phyloP scores from a whole-genome alignment of 2,888 invertebrate genomes.

The Protonemura montana region DNA sequence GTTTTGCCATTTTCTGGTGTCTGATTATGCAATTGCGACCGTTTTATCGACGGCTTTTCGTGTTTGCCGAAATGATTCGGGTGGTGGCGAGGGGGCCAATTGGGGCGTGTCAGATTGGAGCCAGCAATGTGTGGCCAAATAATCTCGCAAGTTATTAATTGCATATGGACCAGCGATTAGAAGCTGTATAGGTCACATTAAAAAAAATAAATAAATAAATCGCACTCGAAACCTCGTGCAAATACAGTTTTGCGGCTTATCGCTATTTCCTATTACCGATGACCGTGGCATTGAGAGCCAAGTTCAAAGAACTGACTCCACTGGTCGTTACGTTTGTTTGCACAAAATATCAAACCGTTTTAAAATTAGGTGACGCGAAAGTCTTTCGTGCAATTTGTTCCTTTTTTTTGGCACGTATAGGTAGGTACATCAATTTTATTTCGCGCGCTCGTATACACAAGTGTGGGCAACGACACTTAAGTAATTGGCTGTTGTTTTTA shows the following conservation, averaged over 20 bases:
- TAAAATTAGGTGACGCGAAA: too few relatives aligned
- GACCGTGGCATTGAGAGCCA: neutral
- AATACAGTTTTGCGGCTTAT: neutral
- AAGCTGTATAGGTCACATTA: neutral
- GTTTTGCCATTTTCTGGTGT: neutral
- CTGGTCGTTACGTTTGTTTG: neutral
- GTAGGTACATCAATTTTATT: neutral
- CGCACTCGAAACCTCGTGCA: neutral
- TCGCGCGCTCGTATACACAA: neutral
- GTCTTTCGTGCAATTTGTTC: too few relatives aligned
- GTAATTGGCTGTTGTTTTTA: neutral
- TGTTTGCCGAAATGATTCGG: too few relatives aligned
- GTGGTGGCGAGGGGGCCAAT: too few relatives aligned
- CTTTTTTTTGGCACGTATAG: neutral
- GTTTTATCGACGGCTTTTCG: too few relatives aligned
- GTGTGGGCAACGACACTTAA: neutral
- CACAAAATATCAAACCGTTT: too few relatives aligned
- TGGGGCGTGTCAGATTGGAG: neutral
- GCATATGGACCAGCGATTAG: neutral
- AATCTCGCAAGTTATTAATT: neutral
- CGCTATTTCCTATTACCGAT: neutral
- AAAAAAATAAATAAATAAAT: neutral
- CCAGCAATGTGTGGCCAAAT: neutral
- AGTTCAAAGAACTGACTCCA: conserved; percentile 1
- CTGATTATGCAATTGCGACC: too few relatives aligned